Conservation (phyloP, 2,888 invertebrate species). For the Papilio elwesi region DNA sequence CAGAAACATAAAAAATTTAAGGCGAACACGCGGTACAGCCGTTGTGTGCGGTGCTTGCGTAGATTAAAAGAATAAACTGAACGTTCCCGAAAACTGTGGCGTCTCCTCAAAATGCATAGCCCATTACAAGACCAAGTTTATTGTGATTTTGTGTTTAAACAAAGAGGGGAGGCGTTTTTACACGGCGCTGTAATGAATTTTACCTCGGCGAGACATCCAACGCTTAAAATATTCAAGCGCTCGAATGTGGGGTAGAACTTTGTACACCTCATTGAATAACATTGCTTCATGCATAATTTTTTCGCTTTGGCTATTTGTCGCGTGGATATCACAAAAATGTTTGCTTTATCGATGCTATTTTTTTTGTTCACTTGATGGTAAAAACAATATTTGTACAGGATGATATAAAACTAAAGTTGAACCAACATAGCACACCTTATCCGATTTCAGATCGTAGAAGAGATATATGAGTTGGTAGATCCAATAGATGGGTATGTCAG, state of each 20-base stretch:
- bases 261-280: slow-evolving; percentile 81
- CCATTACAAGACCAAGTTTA: slow-evolving; percentile 77
- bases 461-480: not conserved
- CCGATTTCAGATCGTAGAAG: not conserved
- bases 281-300: slow-evolving; percentile 82
- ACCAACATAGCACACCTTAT: not conserved
- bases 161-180: slow-evolving; percentile 76
- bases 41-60: slow-evolving; percentile 36
- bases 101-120: slow-evolving; percentile 73
- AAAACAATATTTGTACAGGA: too few species aligned
- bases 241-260: slow-evolving; percentile 63
- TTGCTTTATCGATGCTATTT: slow-evolving; percentile 34
- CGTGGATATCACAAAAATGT: slow-evolving; percentile 41
- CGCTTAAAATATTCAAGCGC: slow-evolving; percentile 73
- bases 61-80: slow-evolving; percentile 66
- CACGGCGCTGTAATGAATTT: slow-evolving; percentile 73
- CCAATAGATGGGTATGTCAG: too few species aligned
- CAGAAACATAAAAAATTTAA: slow-evolving; percentile 30
- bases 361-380: not conserved
- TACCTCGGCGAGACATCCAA: slow-evolving; percentile 65
- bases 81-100: slow-evolving; percentile 47
- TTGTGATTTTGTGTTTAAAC: slow-evolving; percentile 82
- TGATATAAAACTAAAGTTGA: not conserved
- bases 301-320: slow-evolving; percentile 50
- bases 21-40: slow-evolving; percentile 19